Evolutionary conservation across 2,888 invertebrate species (phyloP), one percentile per base, ranked within the genome.

Genomic region (Myopa tessellatipennis): DNA sequence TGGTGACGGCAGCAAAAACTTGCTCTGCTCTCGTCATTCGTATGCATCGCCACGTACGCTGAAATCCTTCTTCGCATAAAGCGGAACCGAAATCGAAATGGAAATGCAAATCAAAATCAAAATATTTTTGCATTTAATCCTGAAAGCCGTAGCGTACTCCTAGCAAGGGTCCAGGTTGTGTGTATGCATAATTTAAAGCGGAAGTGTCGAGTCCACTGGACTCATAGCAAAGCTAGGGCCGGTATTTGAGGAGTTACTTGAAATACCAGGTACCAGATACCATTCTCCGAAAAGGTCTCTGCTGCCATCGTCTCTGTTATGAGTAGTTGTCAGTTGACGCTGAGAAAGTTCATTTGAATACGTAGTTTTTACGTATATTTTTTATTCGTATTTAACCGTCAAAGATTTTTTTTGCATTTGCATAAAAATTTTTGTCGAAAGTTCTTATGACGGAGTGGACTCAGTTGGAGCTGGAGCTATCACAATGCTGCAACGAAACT

Each of bases 41-140:
- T 78, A 78, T 79, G 79, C 78, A 78, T 78, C 78, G 74, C 74
- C 79, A 78, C 79, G 78, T 79, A 76, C 79, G 78, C 26, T 65
- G 65, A 61, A 77, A 78, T 70, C 65, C 74, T 74, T 73, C 60
- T 69, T 69, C 55, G 67, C 67, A 38, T 38, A 65, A 74, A 74
- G 45, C 26, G 45, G 36, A 40, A 63, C 14, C 60, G 50, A 52
- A 72, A 61, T 40, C 45, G 38, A 61, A 73, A 73, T 61, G 55
- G 50, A 74, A 74, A 67, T 55, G n/a, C 70, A 52, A 72, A 61
- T 40, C 45, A n/a, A 61, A 73, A 73, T 61, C 67, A 65, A 74
- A 74, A 67, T 55, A 60, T 67, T 74, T 74, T 67, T 26, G 61
- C 61, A 26, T n/a, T 61, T 61, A 61, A 73, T 61, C 16, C 45